Conservation (phyloP, 2,797 vertebrate genomes). For the Chaenodraco wilsoni region DNA sequence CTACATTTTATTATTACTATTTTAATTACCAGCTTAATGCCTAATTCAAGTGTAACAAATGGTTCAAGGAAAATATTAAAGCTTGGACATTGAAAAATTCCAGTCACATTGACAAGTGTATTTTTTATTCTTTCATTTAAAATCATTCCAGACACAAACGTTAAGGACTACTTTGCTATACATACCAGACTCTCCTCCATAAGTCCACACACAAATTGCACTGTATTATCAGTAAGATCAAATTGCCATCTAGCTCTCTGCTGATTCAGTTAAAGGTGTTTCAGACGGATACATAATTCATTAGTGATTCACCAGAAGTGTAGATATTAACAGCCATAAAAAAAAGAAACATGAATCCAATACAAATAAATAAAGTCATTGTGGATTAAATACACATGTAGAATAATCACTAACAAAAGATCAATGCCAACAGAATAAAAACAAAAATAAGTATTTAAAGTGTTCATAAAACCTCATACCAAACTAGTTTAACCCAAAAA, state of each 20-base stretch:
- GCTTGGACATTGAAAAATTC: constrained; percentile 47
- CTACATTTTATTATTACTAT: too few relatives aligned
- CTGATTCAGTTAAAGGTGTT: constrained; percentile 56
- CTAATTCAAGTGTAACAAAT: too few relatives aligned
- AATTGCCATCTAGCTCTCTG: constrained; percentile 45
- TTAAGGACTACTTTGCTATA: constrained; percentile 57
- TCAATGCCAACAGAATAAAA: constrained; percentile 64
- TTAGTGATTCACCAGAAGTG: constrained; percentile 60
- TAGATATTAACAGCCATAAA: constrained; percentile 74
- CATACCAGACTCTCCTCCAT: constrained; percentile 57
- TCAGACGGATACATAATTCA: constrained; percentile 64
- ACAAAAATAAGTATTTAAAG: constrained; percentile 67
- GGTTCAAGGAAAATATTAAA: too few relatives aligned
- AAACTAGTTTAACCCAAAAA: constrained; percentile 84
- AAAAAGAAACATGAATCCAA: constrained; percentile 71
- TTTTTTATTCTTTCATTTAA: constrained; percentile 76
- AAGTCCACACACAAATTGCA: constrained; percentile 70
- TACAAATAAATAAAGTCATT: constrained; percentile 91
- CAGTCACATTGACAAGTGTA: constrained; percentile 65
- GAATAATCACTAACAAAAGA: constrained; percentile 81
- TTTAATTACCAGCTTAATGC: too few relatives aligned
- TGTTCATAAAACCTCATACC: constrained; percentile 55
- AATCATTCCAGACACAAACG: constrained; percentile 73
- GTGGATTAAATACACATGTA: constrained; percentile 85
- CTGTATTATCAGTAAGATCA: constrained; percentile 68